Evolutionary conservation across 1,140 invertebrate species (phyloP).

Genomic region (Protaetia brevitarsis): DNA sequence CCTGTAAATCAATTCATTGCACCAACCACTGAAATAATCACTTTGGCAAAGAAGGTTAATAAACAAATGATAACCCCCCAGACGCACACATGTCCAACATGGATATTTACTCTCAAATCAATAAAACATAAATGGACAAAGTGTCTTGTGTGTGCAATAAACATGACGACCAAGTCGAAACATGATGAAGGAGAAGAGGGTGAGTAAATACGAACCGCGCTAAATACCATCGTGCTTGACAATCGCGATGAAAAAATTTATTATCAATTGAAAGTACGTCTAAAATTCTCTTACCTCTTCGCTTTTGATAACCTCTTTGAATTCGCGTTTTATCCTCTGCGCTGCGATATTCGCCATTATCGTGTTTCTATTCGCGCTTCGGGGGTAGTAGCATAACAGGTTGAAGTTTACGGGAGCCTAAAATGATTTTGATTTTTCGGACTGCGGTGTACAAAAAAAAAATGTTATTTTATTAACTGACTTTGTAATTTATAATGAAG

Average conservation of each 20-base stretch:
- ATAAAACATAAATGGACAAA: background rate
- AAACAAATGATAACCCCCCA: conserved; percentile 34
- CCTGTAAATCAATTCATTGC: conserved; percentile 55
- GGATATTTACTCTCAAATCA: background rate
- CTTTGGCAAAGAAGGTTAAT: conserved; percentile 28
- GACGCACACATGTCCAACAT: conserved; percentile 5
- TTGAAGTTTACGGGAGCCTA: background rate
- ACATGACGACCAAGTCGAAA: background rate
- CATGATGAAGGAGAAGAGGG: background rate
- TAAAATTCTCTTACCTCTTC: conserved; percentile 75
- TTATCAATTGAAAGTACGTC: background rate
- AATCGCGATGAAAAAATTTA: background rate
- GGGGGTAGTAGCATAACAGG: conserved; percentile 18
- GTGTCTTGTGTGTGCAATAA: background rate
- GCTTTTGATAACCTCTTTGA: conserved; percentile 96
- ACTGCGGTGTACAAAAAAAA: background rate
- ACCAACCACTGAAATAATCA: background rate
- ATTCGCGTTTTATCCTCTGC: conserved; percentile 93
- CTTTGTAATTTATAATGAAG: conserved; percentile 35
- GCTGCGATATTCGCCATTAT: conserved; percentile 94
- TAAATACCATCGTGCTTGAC: background rate
- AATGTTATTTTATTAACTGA: conserved; percentile 19
- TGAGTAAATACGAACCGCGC: background rate
- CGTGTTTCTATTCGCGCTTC: background rate
- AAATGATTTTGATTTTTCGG: background rate